Conservation (phyloP, 2,888 invertebrate species). For the Drosophila monieri region DNA sequence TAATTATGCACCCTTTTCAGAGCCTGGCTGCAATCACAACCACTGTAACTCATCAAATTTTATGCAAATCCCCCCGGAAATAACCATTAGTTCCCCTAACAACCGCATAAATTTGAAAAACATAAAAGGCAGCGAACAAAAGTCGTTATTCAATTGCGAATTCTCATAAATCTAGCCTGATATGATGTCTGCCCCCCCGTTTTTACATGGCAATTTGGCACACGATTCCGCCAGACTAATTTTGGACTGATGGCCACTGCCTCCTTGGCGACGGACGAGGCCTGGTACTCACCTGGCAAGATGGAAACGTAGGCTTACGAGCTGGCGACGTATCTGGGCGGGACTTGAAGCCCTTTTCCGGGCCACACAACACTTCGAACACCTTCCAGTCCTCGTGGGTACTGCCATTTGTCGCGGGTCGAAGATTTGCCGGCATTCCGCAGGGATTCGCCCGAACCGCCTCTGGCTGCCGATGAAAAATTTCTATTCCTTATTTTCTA, state of each 20-base stretch:
- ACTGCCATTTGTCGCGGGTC: constrained; percentile 81
- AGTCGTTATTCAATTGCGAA: constrained; percentile 49
- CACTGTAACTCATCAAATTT: constrained; percentile 17
- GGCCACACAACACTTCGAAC: constrained; percentile 87
- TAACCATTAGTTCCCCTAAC: constrained; percentile 60
- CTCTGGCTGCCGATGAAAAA: constrained; percentile 28
- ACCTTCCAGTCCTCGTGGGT: constrained; percentile 90
- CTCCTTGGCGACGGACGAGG: constrained; percentile 35
- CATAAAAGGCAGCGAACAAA: constrained; percentile 29
- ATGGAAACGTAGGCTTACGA: constrained; percentile 2
- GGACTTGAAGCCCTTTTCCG: constrained; percentile 25
- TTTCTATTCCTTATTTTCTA: constrained; percentile 59
- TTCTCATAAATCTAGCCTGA: constrained; percentile 33
- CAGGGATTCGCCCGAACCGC: constrained; percentile 26
- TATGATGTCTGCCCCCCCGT: constrained; percentile 23
- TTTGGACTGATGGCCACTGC: constrained; percentile 34
- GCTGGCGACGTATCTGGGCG: constrained; percentile 12
- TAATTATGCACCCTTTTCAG: constrained; percentile 7
- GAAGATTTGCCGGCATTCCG: constrained; percentile 60
- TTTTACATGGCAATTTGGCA: constrained; percentile 67
- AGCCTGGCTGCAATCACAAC: background rate
- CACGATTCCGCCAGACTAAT: constrained; percentile 60
- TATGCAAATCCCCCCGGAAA: constrained; percentile 43
- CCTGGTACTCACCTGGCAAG: constrained; percentile 32
- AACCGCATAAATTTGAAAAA: constrained; percentile 79